Evolutionary conservation across 2,113 vertebrate species (phyloP), one percentile per base, ranked within the genome.

Genomic region (Mustela nigripes): DNA sequence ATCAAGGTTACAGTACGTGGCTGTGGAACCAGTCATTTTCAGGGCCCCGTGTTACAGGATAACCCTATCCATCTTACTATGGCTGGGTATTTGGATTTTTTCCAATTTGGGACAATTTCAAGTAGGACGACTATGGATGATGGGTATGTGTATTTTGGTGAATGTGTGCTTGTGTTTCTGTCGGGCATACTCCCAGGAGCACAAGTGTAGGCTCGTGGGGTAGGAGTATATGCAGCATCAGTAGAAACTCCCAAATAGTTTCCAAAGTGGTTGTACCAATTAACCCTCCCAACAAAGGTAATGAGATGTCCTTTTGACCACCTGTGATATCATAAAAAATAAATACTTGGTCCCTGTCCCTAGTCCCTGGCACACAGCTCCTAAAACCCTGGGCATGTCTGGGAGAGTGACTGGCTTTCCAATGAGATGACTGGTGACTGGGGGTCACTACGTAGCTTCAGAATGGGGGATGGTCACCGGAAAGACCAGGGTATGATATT

Each of bases 111-210:
- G 74, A 42, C 6, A 21, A 7, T 62, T 87, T 56, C 45, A 48
- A 31, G 18, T 8, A 76, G 15, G 33, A 9, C 1, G 15, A 73
- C 62, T 10, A 0, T 8, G 53, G 50, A 56, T 0, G 1, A 69
- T 5, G 19, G 7, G 16, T 11, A 9, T 2, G 24, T 22, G 56
- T 36, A 24, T 80, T 79, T 53, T 53, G 71, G 36, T 28, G 48
- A 45, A 7, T 0, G 1, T 0, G 8, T 21, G 31, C 36, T 36
- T 1, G 1, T 19, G 16, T 63, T 83, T 81, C 18, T 48, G 24
- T 58, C 22, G n/a, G 21, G 19, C 0, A 8, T 18, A 2, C 15
- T 7, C 28, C 36, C 62, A 42, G 21, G 21, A 80, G n/a, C 18
- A 26, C 28, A 19, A 18, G 39, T n/a, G 11, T 16, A 63, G 42